Evolutionary conservation across 1,140 invertebrate species (phyloP).

Genomic region (Papilio glaucus): DNA sequence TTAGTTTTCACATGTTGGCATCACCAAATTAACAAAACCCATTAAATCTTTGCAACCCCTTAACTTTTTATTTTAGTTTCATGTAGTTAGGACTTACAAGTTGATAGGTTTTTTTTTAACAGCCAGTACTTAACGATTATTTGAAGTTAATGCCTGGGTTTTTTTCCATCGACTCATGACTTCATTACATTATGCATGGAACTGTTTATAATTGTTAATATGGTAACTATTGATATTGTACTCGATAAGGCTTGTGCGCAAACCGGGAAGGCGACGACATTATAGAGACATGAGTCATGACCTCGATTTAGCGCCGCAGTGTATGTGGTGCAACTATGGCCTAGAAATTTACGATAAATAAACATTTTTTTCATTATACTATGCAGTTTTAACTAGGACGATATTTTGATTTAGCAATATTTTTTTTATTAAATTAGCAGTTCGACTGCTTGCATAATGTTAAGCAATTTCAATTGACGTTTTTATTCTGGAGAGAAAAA

Average conservation of each 20-base stretch:
- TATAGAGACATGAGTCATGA: slow-evolving; percentile 39
- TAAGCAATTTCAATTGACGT: neutral
- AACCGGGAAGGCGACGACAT: neutral
- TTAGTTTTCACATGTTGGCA: neutral
- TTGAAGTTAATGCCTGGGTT: neutral
- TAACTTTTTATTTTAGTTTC: neutral
- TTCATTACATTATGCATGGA: neutral
- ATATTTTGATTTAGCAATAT: neutral
- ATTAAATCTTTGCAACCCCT: neutral
- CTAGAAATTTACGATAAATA: neutral
- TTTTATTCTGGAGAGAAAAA: neutral
- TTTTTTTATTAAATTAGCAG: neutral
- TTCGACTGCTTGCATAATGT: neutral
- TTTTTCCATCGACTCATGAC: neutral
- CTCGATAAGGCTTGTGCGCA: slow-evolving; percentile 14
- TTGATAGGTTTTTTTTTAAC: neutral
- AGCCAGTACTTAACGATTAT: neutral
- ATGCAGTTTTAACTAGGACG: neutral
- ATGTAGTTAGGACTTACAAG: too few species aligned
- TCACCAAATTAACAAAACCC: neutral
- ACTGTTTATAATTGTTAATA: neutral
- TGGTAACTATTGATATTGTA: neutral
- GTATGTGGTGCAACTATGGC: slow-evolving; percentile 38
- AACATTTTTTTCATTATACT: too few species aligned
- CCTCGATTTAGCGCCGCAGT: slow-evolving; percentile 39